phyloP scores from a whole-genome alignment of 2,888 invertebrate genomes.

The Gnatocerus cornutus region DNA sequence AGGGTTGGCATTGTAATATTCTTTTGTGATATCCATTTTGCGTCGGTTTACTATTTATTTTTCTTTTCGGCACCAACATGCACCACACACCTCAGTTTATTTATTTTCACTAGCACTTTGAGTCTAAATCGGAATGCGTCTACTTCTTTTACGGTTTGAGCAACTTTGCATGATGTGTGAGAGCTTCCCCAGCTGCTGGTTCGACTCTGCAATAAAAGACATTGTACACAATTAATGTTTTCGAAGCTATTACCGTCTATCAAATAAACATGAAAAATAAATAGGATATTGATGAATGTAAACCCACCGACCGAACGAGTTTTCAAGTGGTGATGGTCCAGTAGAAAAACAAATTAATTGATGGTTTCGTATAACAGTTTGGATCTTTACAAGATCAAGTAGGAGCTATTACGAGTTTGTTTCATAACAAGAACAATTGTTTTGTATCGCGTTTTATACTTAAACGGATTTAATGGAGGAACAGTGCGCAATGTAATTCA shows the following conservation, averaged over 20 bases:
- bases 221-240: background rate
- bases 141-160: conserved; percentile 1
- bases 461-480: background rate
- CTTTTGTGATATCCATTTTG: conserved; percentile 72
- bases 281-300: conserved; percentile 2
- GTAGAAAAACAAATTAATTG: conserved; percentile 18
- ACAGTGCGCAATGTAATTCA: background rate
- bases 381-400: conserved; percentile 9
- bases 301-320: background rate
- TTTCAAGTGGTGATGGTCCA: background rate
- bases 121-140: conserved; percentile 7
- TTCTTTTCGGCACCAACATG: conserved; percentile 6
- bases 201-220: background rate
- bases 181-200: background rate
- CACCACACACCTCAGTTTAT: conserved; percentile 25
- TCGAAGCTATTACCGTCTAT: background rate
- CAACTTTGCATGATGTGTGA: background rate
- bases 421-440: conserved; percentile 14
- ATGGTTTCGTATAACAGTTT: conserved; percentile 9
- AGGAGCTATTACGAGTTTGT: background rate
- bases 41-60: conserved; percentile 16
- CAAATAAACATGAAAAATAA: conserved; percentile 5
- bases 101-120: conserved; percentile 17
- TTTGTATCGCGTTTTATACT: background rate
- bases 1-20: conserved; percentile 72